Evolutionary conservation across 2,113 vertebrate species (phyloP), one percentile per base, ranked within the genome.

Genomic region (Sorex araneus): DNA sequence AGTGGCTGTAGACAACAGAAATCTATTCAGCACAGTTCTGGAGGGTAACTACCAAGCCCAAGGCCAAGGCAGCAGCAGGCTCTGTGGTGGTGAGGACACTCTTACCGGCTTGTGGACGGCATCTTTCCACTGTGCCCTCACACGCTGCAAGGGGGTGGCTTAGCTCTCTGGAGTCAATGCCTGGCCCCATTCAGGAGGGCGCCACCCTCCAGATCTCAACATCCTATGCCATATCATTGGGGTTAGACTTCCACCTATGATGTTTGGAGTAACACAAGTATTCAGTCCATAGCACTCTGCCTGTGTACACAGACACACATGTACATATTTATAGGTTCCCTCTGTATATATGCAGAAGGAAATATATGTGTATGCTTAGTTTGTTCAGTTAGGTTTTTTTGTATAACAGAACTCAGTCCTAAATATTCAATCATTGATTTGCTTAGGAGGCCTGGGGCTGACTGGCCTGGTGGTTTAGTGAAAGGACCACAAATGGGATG

Each of bases 371-470:
- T 60, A 12, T 77, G 54, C 89, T 57, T 45, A 50, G n/a, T 3
- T 67, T 85, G 79, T 81, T 82, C 4, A 80, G 76, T 8, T 30
- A 21, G 87, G 28, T 36, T 15, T 23, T 63, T 93, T 77, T 19
- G 82, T 88, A 18, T 80, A 87, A 84, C 81, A 92, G 77, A 76
- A 1, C 63, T 91, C 3, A 91, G 13, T 73, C 60, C 43, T 86
- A 71, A 54, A 32, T 86, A 91, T 76, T 75, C 27, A 21, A 23
- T 74, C 45, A 89, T 25, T 54, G 50, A 5, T 54, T 54, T 54
- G 50, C 50, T 54, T 16, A 54, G 50, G 50, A 3, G 3, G 3
- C 16, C 50, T 54, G 50, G 50, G 50, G 50, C 50, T 54, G 50
- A 54, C 50, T 80, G 50, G 50, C 11, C 50, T 54, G 50, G 7